phyloP scores from a whole-genome alignment of 2,888 invertebrate genomes.

The Ctenicera cuprea region DNA sequence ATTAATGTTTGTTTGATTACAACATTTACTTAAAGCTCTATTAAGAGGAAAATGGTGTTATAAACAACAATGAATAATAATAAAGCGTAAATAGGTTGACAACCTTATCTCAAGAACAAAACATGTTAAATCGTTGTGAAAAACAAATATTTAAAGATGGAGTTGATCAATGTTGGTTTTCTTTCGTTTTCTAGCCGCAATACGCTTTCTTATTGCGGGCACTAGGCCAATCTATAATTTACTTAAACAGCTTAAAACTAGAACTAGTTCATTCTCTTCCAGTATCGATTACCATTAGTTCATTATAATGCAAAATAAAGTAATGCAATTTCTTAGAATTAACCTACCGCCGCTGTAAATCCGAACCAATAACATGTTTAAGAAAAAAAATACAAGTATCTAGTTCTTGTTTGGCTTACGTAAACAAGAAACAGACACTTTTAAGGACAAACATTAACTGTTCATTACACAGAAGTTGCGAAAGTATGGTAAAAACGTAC shows the following conservation, averaged over 20 bases:
- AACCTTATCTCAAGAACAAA: neutral
- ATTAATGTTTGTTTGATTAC: neutral
- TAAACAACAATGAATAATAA: neutral
- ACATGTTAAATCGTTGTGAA: constrained; percentile 6
- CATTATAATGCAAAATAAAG: neutral
- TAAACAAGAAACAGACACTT: too few relatives aligned
- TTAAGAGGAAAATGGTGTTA: neutral
- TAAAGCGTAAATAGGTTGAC: constrained; percentile 7
- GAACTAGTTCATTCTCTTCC: neutral
- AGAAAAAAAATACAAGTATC: too few relatives aligned
- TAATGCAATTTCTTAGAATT: neutral
- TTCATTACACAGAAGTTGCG: neutral
- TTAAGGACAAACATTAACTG: neutral
- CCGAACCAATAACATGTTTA: too few relatives aligned
- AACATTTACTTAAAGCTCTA: neutral
- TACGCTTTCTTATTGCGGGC: constrained; percentile 9
- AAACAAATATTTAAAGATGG: constrained; percentile 8
- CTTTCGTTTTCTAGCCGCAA: constrained; percentile 6
- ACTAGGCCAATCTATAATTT: constrained; percentile 17
- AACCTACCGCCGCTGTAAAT: too few relatives aligned
- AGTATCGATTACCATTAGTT: neutral
- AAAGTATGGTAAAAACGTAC: neutral
- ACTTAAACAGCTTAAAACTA: neutral
- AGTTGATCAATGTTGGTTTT: neutral
- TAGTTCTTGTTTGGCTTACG: too few relatives aligned